Base-by-base conservation (phyloP, 2,888 invertebrate genomes). In the Itoplectis maculator region DNA sequence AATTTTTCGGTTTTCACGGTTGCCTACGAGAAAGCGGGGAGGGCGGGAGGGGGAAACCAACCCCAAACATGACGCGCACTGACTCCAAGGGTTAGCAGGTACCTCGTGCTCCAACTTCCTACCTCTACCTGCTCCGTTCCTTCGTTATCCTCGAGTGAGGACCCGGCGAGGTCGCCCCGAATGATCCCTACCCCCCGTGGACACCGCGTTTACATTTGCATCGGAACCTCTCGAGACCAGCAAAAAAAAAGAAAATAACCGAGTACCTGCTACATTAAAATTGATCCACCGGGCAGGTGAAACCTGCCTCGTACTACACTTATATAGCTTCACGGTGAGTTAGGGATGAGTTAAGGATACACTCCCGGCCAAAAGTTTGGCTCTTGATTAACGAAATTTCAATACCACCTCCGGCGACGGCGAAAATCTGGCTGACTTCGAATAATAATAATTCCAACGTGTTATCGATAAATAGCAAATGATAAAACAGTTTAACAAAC, bases 201-300 rank as follows among this genome's bases (percentile, higher is more conserved):
- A n/a, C 23, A 45, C 8, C 23, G 18, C 42, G 9, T n/a, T n/a
- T n/a, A n/a, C 29, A 54, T 54, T 51, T 54, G 47, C 40, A 40
- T 51, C 69, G 51, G 69, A 15, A 51, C n/a, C 35, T 15, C 8
- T 9, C n/a, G 35, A 35, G 49, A 29, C 35, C 35, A 72, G 3
- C 18, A 13, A 20, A 35, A 45, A 45, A 23, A 4, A 0, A 54
- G 13, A 20, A 35, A 45, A 45, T n/a, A 5, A 0, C 69, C 40
- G 13, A 23, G 23, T 45, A 72, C 72, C 47, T 72, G 72, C 47
- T 9, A 2, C 54, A 59, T 59, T 45, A 18, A 59, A 59, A 47
- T 8, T 15, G 9, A 59, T 35, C 11, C 56, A 65, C 13, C 23
- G n/a, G 40, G n/a, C 13, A 54, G 11, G 11, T n/a, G 54, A 54